phyloP scores from a whole-genome alignment of 2,888 invertebrate genomes.

The Pocota personata region DNA sequence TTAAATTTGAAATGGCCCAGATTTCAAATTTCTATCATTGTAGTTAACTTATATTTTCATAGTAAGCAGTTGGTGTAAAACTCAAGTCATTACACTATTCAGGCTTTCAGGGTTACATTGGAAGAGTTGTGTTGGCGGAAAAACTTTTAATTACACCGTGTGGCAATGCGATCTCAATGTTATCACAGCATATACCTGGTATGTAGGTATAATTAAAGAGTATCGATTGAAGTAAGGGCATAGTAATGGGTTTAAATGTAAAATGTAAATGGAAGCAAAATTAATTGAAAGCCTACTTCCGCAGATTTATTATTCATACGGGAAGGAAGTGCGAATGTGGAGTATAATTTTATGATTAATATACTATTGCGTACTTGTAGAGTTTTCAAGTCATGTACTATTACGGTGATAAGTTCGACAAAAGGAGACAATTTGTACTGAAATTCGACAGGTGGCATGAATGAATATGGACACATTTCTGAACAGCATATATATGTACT shows the following conservation, averaged over 20 bases:
- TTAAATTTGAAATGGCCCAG: background rate
- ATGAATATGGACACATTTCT: too few species aligned
- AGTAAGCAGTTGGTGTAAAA: background rate
- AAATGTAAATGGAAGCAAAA: background rate
- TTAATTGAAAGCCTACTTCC: slow-evolving; percentile 7
- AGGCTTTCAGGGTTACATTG: slow-evolving; percentile 16
- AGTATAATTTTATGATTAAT: background rate
- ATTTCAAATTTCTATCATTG: background rate
- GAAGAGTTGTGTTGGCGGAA: slow-evolving; percentile 6
- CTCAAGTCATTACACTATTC: slow-evolving; percentile 1
- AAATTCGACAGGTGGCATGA: too few species aligned
- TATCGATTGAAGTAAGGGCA: slow-evolving; percentile 15
- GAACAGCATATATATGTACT: too few species aligned
- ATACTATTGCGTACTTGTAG: background rate
- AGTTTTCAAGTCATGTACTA: slow-evolving; percentile 5
- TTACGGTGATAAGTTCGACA: background rate
- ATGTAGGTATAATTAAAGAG: slow-evolving; percentile 3
- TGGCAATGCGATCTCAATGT: slow-evolving; percentile 14
- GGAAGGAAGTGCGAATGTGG: slow-evolving; percentile 34
- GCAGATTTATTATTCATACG: slow-evolving; percentile 17
- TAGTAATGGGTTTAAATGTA: background rate
- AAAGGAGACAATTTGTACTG: too few species aligned
- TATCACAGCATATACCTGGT: background rate
- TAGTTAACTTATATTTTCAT: background rate
- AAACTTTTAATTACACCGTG: slow-evolving; percentile 16